Evolutionary conservation across 2,888 invertebrate genomes (phyloP).

Genomic region (Lasioglossum malachurum): DNA sequence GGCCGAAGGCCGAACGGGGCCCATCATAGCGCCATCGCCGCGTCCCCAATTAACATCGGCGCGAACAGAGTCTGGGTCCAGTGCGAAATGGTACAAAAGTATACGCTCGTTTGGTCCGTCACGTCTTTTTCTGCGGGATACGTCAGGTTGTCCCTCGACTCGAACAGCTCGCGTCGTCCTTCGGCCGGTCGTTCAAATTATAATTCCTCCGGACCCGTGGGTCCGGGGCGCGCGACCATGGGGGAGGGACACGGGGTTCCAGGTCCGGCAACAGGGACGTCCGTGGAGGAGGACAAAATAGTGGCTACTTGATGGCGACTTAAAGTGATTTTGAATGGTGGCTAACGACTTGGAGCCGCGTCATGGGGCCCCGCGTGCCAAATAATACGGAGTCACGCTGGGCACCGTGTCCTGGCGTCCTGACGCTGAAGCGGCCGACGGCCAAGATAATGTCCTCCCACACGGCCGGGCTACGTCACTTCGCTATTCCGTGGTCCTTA

Average conservation of each 20-base stretch:
- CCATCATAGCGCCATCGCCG: not conserved
- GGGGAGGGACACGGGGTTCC: constrained; percentile 15
- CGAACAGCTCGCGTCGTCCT: constrained; percentile 58
- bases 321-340: constrained; percentile 83
- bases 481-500: constrained; percentile 81
- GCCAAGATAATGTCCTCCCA: constrained; percentile 82
- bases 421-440: constrained; percentile 69
- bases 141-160: constrained; percentile 64
- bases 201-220: constrained; percentile 66
- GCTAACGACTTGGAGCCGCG: constrained; percentile 83
- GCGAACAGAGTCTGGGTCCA: not conserved
- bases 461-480: constrained; percentile 76
- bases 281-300: constrained; percentile 76
- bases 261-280: constrained; percentile 14
- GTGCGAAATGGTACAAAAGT: constrained; percentile 36
- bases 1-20: not conserved
- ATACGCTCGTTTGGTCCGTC: constrained; percentile 41
- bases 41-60: constrained; percentile 46
- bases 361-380: constrained; percentile 80
- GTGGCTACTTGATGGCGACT: constrained; percentile 83
- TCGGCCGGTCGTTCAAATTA: constrained; percentile 70
- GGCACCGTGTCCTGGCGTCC: constrained; percentile 75
- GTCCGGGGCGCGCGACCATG: constrained; percentile 22
- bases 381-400: constrained; percentile 84
- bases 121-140: constrained; percentile 49